Evolutionary conservation across 2,888 invertebrate species (phyloP), one percentile per base, ranked within the genome.

Genomic region (Stenolophus ochropezus): DNA sequence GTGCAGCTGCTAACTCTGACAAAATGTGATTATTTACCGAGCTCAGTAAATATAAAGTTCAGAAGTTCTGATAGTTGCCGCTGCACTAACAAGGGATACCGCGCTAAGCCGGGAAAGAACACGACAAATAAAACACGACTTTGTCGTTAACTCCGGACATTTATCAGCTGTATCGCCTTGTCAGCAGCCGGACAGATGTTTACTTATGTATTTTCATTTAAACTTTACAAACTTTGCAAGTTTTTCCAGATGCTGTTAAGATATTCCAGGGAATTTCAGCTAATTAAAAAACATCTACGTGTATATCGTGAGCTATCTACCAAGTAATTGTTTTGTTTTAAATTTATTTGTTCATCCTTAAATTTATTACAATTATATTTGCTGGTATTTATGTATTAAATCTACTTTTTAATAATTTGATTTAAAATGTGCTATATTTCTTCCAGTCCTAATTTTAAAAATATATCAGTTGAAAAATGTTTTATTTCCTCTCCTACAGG

Each of bases 191-290:
- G 47, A 5, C 49, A 51, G 21, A 23, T 74, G 74, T 53, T 74
- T 74, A 74, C 74, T 74, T 74, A 74, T 74, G 74, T 74, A 74
- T 74, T 74, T 49, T 74, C 51, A 74, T 74, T 74, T 74, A 74
- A 74, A 74, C 74, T 74, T 74, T 51, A 51, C 74, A 74, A 74
- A 51, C 27, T 73, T 73, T 71, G 11, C n/a, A 71, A 25, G 69
- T 69, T 73, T 73, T 49, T 49, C 21, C 33, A 20, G 74, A 74
- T 74, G 14, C 51, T 74, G 53, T 74, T 11, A 8, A 69, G 65
- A 73, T 25, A 73, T 53, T 53, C 33, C n/a, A n/a, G n/a, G n/a
- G n/a, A n/a, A n/a, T n/a, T n/a, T n/a, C n/a, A n/a, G n/a, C n/a
- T n/a, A n/a, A n/a, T n/a, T n/a, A n/a, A n/a, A n/a, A n/a, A n/a